A percentile compares a stretch with the other conserved stretches of the same genome.
Evolutionary conservation across 2,113 vertebrate species (phyloP).

Genomic region (Sterna hirundo): DNA sequence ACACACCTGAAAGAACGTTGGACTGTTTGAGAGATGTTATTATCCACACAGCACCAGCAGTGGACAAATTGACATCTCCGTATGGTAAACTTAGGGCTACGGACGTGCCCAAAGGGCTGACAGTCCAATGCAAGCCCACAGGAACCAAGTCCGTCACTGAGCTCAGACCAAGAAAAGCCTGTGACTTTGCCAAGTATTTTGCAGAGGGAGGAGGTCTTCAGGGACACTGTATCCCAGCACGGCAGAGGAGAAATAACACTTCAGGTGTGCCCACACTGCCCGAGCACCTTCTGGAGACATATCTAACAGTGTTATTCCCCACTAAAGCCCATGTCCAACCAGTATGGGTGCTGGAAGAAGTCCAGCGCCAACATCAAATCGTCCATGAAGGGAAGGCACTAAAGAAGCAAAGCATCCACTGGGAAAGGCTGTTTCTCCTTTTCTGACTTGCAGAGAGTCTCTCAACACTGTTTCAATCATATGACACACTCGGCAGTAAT

Average conservation of each 20-base stretch:
- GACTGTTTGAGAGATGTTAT: background rate
- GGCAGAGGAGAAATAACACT: background rate
- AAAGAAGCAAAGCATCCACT: background rate
- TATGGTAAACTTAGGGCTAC: background rate
- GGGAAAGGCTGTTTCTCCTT: constrained; percentile 9
- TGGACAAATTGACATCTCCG: background rate
- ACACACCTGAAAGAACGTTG: background rate
- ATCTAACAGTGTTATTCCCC: background rate
- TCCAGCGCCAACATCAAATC: background rate
- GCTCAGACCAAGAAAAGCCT: background rate
- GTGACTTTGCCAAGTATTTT: background rate
- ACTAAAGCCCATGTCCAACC: background rate
- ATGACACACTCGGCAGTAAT: background rate
- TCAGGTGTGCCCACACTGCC: background rate
- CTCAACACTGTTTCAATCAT: constrained; percentile 22
- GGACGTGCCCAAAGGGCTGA: background rate
- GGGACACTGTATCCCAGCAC: background rate
- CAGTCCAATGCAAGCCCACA: background rate
- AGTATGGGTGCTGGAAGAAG: background rate
- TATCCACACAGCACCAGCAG: background rate
- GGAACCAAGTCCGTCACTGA: background rate
- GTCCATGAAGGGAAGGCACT: background rate
- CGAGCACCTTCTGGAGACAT: background rate
- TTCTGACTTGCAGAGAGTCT: background rate
- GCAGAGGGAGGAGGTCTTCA: background rate